These are phyloP conservation scores for Ophonus ardosiacus DNA, from an alignment of 2,888 invertebrate genomes.

Conservation along the genomic window DNA sequence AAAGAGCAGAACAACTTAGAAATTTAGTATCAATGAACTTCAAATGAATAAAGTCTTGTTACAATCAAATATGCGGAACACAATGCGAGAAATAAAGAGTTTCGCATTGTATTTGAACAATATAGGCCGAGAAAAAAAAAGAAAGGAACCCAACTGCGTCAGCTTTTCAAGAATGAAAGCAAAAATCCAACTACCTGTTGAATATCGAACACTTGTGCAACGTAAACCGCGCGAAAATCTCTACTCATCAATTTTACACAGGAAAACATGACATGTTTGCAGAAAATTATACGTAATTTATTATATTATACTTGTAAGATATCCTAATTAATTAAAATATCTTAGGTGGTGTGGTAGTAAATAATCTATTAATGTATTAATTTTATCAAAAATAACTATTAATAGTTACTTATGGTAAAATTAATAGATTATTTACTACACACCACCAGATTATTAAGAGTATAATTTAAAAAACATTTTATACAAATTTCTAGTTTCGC, in stretches of 20 bases:
- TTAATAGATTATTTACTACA: not conserved
- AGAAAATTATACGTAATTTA: slow-evolving; percentile 36
- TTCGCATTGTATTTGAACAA: slow-evolving; percentile 2
- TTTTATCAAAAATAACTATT: too few relatives aligned
- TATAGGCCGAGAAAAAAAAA: not conserved
- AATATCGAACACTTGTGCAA: slow-evolving; percentile 2
- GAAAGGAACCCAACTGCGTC: slow-evolving; percentile 17
- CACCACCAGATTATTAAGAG: not conserved
- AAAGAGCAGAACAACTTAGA: slow-evolving; percentile 26
- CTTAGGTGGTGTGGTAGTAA: too few relatives aligned
- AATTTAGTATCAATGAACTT: slow-evolving; percentile 36
- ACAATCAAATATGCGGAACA: slow-evolving; percentile 11
- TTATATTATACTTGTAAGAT: slow-evolving; percentile 6
- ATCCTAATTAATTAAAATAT: too few relatives aligned
- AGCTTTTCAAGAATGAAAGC: slow-evolving; percentile 30
- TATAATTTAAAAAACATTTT: too few relatives aligned
- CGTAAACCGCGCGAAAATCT: slow-evolving; percentile 39
- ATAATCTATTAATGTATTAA: too few relatives aligned
- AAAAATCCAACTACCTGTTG: slow-evolving; percentile 10
- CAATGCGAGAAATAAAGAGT: slow-evolving; percentile 3
- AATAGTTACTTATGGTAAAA: not conserved
- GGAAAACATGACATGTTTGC: slow-evolving; percentile 18
- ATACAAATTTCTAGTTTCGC: too few relatives aligned
- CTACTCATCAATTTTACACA: slow-evolving; percentile 12
- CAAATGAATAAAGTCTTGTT: slow-evolving; percentile 12